These are phyloP conservation scores for Esox masquinongy DNA, from an alignment of 2,797 vertebrate species.

Conservation along the genomic window DNA sequence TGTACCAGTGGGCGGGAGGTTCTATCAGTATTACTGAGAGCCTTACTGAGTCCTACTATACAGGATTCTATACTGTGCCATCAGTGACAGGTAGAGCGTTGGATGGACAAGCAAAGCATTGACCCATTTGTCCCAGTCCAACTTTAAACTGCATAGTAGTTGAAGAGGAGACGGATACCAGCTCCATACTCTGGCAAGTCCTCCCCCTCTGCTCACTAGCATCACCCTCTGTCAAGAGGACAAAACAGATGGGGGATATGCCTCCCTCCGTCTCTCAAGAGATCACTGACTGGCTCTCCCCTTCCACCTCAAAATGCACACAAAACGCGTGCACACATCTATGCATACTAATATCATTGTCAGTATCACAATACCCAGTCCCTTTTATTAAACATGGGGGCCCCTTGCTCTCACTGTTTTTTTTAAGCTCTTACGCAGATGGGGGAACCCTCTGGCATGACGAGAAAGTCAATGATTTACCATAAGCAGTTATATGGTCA, in stretches of 20 bases:
- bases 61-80: neutral
- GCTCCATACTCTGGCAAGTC: conserved; percentile 69
- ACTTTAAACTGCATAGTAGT: neutral
- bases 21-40: neutral
- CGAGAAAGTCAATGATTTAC: neutral
- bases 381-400: conserved; percentile 18
- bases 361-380: conserved; percentile 61
- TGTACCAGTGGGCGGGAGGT: neutral
- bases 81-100: neutral
- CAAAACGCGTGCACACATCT: conserved; percentile 32
- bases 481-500: conserved; percentile 1
- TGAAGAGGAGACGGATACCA: conserved; percentile 67
- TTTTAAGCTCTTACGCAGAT: conserved; percentile 29
- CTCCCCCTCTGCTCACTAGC: conserved; percentile 56
- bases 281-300: neutral
- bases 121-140: neutral
- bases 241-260: conserved; percentile 78
- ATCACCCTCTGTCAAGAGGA: conserved; percentile 49
- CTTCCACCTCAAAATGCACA: conserved; percentile 40
- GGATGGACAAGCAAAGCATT: neutral
- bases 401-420: conserved; percentile 12
- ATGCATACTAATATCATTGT: conserved; percentile 71
- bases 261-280: neutral
- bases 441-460: neutral
- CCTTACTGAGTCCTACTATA: neutral